Percentiles rank a stretch among this genome's conserved stretches.
Conservation (phyloP, 2,888 invertebrate genomes). For the Acronicta psi region DNA sequence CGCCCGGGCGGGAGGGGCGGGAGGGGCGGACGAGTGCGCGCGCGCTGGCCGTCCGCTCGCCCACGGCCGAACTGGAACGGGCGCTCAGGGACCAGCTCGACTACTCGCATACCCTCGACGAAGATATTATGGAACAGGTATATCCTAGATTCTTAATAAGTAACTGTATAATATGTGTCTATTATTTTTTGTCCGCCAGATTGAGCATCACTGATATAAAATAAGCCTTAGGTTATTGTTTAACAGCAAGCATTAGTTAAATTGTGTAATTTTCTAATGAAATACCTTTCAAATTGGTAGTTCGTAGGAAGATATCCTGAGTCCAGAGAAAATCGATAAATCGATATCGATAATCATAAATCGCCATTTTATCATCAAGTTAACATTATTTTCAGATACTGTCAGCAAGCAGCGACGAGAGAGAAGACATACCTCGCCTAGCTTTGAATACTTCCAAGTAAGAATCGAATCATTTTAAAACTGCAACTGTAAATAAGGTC, state of each 20-base stretch:
- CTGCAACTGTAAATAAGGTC: background rate
- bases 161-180: no score
- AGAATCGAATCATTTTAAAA: slow-evolving; percentile 56
- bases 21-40: slow-evolving; percentile 34
- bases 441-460: slow-evolving; percentile 81
- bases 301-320: no score
- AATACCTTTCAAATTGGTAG: no score
- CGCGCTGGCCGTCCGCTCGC: slow-evolving; percentile 71
- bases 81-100: slow-evolving; percentile 80
- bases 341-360: no score
- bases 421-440: slow-evolving; percentile 80
- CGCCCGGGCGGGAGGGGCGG: background rate
- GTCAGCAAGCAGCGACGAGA: slow-evolving; percentile 83
- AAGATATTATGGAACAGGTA: slow-evolving; percentile 83
- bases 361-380: background rate
- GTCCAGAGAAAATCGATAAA: no score
- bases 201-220: no score
- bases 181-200: no score
- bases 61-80: slow-evolving; percentile 82
- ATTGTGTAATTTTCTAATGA: no score
- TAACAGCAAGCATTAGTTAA: no score
- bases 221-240: no score
- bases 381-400: slow-evolving; percentile 74
- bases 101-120: slow-evolving; percentile 82
- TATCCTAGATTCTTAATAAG: background rate